phyloP scores from a whole-genome alignment of 2,113 vertebrate species.

The Puffinus mauretanicus region DNA sequence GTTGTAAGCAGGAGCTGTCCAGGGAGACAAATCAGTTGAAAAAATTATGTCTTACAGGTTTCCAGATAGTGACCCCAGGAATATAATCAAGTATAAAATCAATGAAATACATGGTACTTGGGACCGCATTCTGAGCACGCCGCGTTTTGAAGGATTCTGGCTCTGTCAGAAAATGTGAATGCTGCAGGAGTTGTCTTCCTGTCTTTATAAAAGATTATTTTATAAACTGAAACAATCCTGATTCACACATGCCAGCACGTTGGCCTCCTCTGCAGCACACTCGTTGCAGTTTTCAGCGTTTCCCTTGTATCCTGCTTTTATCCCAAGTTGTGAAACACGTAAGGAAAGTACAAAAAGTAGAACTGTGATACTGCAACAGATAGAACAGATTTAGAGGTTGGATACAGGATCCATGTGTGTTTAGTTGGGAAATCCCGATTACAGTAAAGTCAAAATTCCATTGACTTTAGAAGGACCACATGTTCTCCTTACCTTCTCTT shows the following conservation, averaged over 20 bases:
- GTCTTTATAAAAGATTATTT: not conserved
- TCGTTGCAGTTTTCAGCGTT: not conserved
- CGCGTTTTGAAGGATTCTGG: conserved; percentile 25
- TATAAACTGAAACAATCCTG: not conserved
- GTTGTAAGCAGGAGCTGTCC: conserved; percentile 54
- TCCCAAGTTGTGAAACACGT: not conserved
- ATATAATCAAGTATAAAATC: conserved; percentile 68
- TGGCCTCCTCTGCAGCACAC: not conserved
- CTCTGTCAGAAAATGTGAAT: not conserved
- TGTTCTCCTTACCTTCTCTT: not conserved
- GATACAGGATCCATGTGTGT: not conserved
- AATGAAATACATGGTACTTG: conserved; percentile 35
- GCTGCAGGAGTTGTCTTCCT: not conserved
- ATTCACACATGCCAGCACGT: not conserved
- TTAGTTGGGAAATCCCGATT: not conserved
- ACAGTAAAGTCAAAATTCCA: not conserved
- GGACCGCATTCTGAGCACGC: conserved; percentile 39
- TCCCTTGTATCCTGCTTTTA: not conserved
- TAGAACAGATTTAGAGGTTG: not conserved
- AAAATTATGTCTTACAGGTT: conserved; percentile 59
- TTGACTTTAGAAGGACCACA: not conserved
- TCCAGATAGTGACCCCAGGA: conserved; percentile 51
- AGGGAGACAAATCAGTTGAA: conserved; percentile 61
- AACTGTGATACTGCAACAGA: not conserved
- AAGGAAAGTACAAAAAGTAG: not conserved